Evolutionary conservation across 2,888 invertebrate genomes (phyloP), one percentile per base, ranked within the genome.

Genomic region (Athalia circularis): DNA sequence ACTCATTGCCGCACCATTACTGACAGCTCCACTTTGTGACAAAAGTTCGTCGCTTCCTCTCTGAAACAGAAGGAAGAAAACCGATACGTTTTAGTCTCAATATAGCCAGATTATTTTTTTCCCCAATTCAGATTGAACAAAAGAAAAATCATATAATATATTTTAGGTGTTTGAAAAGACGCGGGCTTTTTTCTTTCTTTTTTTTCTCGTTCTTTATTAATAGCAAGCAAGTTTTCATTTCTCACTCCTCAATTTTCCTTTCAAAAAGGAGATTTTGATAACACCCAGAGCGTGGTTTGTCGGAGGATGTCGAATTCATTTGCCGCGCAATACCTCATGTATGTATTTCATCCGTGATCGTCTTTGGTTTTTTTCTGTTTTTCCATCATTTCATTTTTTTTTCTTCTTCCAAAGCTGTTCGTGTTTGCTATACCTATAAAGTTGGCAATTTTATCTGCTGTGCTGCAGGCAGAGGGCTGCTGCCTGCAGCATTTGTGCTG

Each of bases 41-140:
- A 98, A 94, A 92, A 98, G 95, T 94, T 98, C 98, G 95, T 98
- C 98, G 91, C 97, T 97, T 93, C 98, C 98, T 93, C 98, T 96
- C 98, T 98, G 95, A 76, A 94, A 94, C 87, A 88, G 82, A 79
- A 85, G 79, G 81, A 84, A 80, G 82, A 77, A 82, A 81, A 64
- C 79, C 81, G 80, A 81, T 80, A 79, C 78, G 78, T 81, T 80
- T 81, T 79, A 75, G 81, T 77, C 75, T 75, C 65, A 29, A 48
- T 15, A 8, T 77, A 48, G 6, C 15, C n/a, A 29, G 0, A 1
- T 43, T 43, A 11, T 67, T 48, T 13, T 65, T n/a, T 45, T 43
- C 4, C 45, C 4, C 5, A 43, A 11, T 47, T 13, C 54, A 54
- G 4, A 54, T 1, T 29, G 1, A 29, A 29, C 29, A 29, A 29